phyloP scores from a whole-genome alignment of 2,888 invertebrate genomes.

The Acleris literana region DNA sequence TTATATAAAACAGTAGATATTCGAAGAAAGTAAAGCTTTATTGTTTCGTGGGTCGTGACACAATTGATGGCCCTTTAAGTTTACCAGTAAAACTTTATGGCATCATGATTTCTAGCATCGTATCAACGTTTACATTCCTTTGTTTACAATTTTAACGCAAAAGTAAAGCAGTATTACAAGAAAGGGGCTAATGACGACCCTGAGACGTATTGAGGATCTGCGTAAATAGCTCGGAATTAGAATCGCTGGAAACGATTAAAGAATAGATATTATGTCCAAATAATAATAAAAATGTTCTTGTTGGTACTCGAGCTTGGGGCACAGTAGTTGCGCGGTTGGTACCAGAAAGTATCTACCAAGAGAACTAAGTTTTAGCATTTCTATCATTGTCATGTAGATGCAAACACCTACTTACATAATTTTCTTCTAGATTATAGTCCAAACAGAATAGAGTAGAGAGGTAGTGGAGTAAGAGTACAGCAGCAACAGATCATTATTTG shows the following conservation, averaged over 20 bases:
- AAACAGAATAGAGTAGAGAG: too few species aligned
- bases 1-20: not conserved
- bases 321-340: too few species aligned
- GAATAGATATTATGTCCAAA: not conserved
- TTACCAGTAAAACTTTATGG: constrained; percentile 4
- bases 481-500: too few species aligned
- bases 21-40: constrained; percentile 9
- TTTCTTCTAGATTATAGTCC: too few species aligned
- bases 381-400: too few species aligned
- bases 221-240: constrained; percentile 5
- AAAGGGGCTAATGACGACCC: constrained; percentile 20
- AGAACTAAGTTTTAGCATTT: too few species aligned
- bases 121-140: constrained; percentile 5
- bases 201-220: constrained; percentile 13
- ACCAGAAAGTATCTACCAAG: too few species aligned
- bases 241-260: constrained; percentile 5
- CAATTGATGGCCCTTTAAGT: constrained; percentile 3
- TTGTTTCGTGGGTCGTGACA: not conserved
- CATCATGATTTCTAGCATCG: not conserved
- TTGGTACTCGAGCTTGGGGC: too few species aligned
- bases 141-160: constrained; percentile 12
- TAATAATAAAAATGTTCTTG: too few species aligned
- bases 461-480: too few species aligned
- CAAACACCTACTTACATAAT: too few species aligned
- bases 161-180: constrained; percentile 13